Base-by-base conservation (phyloP, 2,888 invertebrate species). In the Seira musarum region DNA sequence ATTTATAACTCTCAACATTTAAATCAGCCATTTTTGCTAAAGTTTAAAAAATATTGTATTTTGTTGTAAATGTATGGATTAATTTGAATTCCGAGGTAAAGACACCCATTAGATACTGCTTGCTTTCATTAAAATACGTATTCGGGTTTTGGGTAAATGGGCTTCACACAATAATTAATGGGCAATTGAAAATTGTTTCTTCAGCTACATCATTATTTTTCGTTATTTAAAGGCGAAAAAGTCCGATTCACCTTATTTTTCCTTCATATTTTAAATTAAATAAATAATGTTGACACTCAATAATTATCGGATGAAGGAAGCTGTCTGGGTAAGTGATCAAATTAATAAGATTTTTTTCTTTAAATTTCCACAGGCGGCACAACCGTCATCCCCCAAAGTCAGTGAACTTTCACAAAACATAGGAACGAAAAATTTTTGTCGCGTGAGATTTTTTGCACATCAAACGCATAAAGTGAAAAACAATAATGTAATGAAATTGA, bases 321-420 rank as follows among this genome's bases (percentile, higher is more conserved):
- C 6, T 8, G 40, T 8, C 6, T 13, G 40, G 49, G 49, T 49
- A 13, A 49, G 49, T n/a, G 49, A 49, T 8, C 17, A 49, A 49
- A 49, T n/a, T 49, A 49, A 49, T 49, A 49, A 13, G 17, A 49
- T 49, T 49, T 49, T 49, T 15, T 49, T 49, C 13, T 40, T 57
- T 66, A 61, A 60, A 40, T 81, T 64, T 75, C 81, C 83, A 60
- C 81, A 86, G 85, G 85, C 74, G 85, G 85, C 65, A 72, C 75
- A 68, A 67, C 83, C 65, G 85, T 85, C 73, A 80, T 85, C 82
- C 86, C 85, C 63, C 86, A 86, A 79, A 86, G 86, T 86, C 86
- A 86, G 81, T 86, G 83, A 84, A 68, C 76, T 66, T 72, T 73
- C 79, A 79, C 79, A 79, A 81, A 74, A 65, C 15, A 30, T 72